A percentile compares a stretch with the other conserved stretches of the same genome.
Conservation (phyloP, 2,888 invertebrate genomes). For the Eutolmus rufibarbis region DNA sequence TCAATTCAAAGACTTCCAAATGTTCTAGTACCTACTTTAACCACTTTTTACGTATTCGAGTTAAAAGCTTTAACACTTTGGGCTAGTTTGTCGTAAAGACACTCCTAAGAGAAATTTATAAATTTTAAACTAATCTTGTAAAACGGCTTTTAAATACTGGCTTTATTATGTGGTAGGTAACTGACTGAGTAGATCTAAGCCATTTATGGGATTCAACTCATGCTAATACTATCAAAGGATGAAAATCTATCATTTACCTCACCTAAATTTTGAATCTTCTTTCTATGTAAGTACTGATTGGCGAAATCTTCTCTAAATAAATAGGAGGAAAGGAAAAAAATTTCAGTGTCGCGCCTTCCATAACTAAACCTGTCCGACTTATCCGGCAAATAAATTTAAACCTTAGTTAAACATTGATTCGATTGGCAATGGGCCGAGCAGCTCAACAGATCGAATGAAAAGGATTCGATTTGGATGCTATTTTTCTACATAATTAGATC, state of each 20-base stretch:
- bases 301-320: neutral
- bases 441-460: neutral
- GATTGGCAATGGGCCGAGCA: neutral
- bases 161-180: no score
- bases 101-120: no score
- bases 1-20: no score
- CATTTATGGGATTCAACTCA: no score
- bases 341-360: neutral
- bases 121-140: no score
- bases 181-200: no score
- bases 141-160: no score
- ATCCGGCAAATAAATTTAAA: neutral
- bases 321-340: neutral
- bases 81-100: no score
- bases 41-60: no score
- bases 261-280: neutral
- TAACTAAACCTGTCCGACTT: neutral
- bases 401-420: conserved; percentile 5
- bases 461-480: conserved; percentile 27
- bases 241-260: neutral
- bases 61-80: no score
- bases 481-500: conserved; percentile 32
- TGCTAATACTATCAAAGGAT: neutral
- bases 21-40: no score
- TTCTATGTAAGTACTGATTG: neutral